Conservation (phyloP, 2,113 vertebrate genomes). For the Castor canadensis region DNA sequence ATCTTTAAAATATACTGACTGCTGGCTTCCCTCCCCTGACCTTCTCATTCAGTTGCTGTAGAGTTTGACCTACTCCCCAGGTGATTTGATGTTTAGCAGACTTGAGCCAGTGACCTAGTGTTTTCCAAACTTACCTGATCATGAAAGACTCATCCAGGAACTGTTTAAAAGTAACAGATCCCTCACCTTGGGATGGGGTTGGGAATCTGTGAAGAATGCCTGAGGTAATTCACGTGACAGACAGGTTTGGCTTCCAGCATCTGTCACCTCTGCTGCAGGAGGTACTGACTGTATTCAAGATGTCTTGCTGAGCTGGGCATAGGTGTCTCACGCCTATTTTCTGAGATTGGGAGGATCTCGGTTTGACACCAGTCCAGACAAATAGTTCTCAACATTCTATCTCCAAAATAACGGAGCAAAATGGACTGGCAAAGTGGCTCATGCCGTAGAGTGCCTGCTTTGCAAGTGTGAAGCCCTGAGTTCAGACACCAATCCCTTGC, state of each 20-base stretch:
- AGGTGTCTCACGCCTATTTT: too few relatives aligned
- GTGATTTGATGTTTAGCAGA: neutral
- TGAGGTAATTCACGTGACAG: neutral
- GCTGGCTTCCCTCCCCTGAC: neutral
- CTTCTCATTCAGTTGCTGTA: neutral
- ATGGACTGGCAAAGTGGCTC: too few relatives aligned
- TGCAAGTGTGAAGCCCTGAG: neutral
- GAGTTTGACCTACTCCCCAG: neutral
- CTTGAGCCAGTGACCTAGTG: neutral
- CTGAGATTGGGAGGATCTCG: too few relatives aligned
- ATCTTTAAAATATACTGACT: neutral
- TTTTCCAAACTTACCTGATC: neutral
- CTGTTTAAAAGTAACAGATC: neutral
- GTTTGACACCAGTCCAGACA: too few relatives aligned
- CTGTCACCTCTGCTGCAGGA: neutral
- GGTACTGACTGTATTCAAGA: neutral
- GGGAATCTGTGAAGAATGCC: neutral
- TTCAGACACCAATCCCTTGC: neutral
- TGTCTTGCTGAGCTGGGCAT: neutral
- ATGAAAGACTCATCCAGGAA: neutral
- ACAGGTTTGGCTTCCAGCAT: neutral
- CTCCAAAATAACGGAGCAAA: too few relatives aligned
- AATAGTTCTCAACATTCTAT: too few relatives aligned
- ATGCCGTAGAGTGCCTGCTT: too few relatives aligned
- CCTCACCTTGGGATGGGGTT: neutral